phyloP scores from a whole-genome alignment of 2,797 vertebrate species.

The Tangara arthus region DNA sequence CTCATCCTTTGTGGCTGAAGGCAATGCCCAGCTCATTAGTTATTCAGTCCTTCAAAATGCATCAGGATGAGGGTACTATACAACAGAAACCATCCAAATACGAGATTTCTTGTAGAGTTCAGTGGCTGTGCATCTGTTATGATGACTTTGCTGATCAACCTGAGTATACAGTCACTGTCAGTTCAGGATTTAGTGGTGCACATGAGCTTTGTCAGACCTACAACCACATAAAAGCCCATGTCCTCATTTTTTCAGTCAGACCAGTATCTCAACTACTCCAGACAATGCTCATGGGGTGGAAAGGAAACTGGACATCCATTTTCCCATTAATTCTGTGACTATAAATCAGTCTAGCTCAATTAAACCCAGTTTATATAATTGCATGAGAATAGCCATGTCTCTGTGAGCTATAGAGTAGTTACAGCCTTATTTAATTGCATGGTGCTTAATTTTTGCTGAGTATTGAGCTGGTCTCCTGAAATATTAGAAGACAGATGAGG shows the following conservation, averaged over 20 bases:
- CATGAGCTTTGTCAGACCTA: background rate
- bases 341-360: background rate
- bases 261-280: background rate
- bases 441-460: background rate
- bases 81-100: background rate
- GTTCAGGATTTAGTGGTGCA: background rate
- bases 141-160: background rate
- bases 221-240: background rate
- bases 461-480: background rate
- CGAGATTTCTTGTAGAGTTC: background rate
- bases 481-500: background rate
- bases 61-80: background rate
- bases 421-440: background rate
- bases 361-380: background rate
- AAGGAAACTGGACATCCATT: background rate
- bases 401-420: background rate
- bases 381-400: background rate
- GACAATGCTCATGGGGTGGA: background rate
- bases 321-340: background rate
- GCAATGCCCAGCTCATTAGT: background rate
- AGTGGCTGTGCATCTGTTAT: background rate
- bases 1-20: background rate
- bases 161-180: background rate
- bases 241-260: background rate
- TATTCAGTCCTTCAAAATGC: background rate